Evolutionary conservation across 2,113 vertebrate species (phyloP).

Genomic region (Illadopsis cleaveri): DNA sequence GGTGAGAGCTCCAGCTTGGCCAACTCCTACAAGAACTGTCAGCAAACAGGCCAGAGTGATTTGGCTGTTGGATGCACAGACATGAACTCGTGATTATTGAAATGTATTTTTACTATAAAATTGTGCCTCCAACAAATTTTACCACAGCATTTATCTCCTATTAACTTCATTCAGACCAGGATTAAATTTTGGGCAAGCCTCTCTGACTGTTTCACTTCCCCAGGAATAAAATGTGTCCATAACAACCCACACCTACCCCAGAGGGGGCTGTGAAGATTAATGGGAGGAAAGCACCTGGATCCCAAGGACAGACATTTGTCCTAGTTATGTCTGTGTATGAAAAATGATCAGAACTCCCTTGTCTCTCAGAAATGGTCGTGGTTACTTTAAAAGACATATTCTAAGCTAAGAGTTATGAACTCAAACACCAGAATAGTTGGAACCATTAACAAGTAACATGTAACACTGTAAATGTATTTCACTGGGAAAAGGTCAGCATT

Average conservation of each 20-base stretch:
- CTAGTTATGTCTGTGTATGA: conserved; percentile 2
- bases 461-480: background rate
- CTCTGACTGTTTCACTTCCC: background rate
- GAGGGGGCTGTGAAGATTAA: conserved; percentile 29
- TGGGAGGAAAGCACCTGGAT: background rate
- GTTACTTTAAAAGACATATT: background rate
- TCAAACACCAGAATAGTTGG: background rate
- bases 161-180: background rate
- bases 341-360: background rate
- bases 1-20: background rate
- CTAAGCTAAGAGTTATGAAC: background rate
- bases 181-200: background rate
- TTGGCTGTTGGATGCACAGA: background rate
- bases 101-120: background rate
- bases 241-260: background rate
- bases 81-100: background rate
- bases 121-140: background rate
- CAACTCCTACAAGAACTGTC: background rate
- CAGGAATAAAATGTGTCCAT: background rate
- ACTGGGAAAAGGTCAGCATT: conserved; percentile 13
- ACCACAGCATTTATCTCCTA: background rate
- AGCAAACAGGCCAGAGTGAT: background rate
- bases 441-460: background rate
- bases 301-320: conserved; percentile 32
- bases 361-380: background rate